These are phyloP conservation scores for Anoncus sp. DNA, from an alignment of 2,888 invertebrate genomes.

Conservation along the genomic window DNA sequence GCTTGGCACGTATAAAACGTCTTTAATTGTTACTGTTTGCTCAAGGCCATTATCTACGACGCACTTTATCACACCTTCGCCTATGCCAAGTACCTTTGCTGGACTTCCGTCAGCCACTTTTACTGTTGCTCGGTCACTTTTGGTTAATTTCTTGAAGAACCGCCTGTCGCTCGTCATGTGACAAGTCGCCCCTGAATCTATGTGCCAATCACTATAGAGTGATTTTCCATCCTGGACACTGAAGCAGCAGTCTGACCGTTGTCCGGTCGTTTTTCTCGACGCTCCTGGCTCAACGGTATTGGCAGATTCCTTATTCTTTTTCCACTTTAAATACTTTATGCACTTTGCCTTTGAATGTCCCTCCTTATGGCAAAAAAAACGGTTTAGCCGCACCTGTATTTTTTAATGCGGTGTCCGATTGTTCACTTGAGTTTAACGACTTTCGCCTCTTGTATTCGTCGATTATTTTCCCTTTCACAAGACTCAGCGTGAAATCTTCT, in stretches of 20 bases:
- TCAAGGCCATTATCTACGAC: no score
- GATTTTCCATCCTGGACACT: no score
- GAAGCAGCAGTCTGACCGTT: no score
- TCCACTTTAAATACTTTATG: constrained; percentile 48
- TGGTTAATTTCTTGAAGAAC: constrained; percentile 47
- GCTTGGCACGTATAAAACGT: constrained; percentile 45
- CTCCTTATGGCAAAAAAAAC: constrained; percentile 56
- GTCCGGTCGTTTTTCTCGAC: no score
- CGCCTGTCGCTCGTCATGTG: constrained; percentile 62
- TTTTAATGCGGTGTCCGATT: no score
- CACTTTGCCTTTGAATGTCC: constrained; percentile 56
- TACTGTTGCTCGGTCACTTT: constrained; percentile 21
- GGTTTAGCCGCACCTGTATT: no score
- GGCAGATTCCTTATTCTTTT: constrained; percentile 44
- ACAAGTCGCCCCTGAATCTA: constrained; percentile 65
- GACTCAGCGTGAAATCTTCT: constrained; percentile 60
- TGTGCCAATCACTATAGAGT: not conserved
- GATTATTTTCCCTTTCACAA: constrained; percentile 65
- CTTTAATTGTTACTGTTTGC: no score
- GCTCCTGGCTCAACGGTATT: no score
- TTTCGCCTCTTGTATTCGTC: constrained; percentile 64
- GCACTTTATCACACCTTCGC: constrained; percentile 12
- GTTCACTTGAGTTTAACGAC: not conserved
- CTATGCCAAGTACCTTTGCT: constrained; percentile 47
- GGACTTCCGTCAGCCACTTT: constrained; percentile 54